Conservation (phyloP, 2,888 invertebrate genomes). For the Drosophila paucipuncta region DNA sequence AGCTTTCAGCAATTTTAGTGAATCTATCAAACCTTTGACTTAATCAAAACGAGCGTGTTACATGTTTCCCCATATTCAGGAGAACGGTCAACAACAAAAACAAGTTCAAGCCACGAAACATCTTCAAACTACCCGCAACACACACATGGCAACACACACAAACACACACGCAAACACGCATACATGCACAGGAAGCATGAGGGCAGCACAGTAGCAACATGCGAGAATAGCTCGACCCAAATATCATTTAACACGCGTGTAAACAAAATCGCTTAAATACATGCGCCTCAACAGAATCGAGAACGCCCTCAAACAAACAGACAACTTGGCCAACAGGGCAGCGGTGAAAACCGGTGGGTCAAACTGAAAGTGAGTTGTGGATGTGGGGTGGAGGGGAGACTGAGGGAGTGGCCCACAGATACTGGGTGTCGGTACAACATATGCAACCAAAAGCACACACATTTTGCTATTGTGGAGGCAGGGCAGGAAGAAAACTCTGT, state of each 20-base stretch:
- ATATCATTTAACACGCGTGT: slow-evolving; percentile 66
- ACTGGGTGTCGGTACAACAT: neutral
- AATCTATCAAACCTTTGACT: slow-evolving; percentile 27
- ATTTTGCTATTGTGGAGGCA: neutral
- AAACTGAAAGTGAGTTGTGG: slow-evolving; percentile 21
- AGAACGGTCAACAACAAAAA: slow-evolving; percentile 10
- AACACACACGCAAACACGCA: no score
- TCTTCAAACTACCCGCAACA: neutral
- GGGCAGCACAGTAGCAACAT: slow-evolving; percentile 20
- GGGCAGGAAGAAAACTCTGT: neutral
- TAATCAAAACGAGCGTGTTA: slow-evolving; percentile 28
- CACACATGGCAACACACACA: neutral
- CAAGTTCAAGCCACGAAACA: slow-evolving; percentile 8
- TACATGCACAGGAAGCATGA: neutral
- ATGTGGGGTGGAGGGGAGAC: neutral
- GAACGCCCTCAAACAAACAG: slow-evolving; percentile 40
- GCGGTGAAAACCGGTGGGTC: slow-evolving; percentile 9
- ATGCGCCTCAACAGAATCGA: slow-evolving; percentile 32
- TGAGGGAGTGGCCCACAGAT: neutral
- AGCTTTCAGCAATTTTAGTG: slow-evolving; percentile 1
- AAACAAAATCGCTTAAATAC: slow-evolving; percentile 57
- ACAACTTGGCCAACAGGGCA: slow-evolving; percentile 28
- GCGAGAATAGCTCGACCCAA: slow-evolving; percentile 34
- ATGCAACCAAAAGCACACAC: slow-evolving; percentile 6
- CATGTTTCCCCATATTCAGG: slow-evolving; percentile 14